phyloP scores from a whole-genome alignment of 2,113 vertebrate genomes.

The Glareola pratincola region DNA sequence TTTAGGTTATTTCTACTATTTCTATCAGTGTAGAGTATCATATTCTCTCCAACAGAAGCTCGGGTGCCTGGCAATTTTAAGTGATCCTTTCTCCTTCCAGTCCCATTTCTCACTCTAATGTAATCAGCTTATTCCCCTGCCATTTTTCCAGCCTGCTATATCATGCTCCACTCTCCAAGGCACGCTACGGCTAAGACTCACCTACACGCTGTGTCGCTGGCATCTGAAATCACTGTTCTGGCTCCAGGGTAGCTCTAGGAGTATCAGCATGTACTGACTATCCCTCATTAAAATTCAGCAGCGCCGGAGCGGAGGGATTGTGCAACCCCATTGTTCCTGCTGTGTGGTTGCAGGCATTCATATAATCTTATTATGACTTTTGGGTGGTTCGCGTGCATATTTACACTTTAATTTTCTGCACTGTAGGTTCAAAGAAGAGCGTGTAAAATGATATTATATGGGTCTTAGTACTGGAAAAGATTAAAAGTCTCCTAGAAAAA shows the following conservation, averaged over 20 bases:
- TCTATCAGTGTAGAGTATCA: not conserved
- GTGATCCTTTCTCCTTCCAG: not conserved
- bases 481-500: not conserved
- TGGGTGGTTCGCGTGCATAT: not conserved
- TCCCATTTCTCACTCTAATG: not conserved
- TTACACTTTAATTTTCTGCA: constrained; percentile 27
- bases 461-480: not conserved
- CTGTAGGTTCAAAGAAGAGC: constrained; percentile 9
- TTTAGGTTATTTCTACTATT: not conserved
- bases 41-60: not conserved
- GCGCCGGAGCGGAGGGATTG: not conserved
- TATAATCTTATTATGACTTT: constrained; percentile 39
- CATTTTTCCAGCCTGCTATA: not conserved
- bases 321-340: constrained; percentile 44
- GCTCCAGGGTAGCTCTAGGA: constrained; percentile 22
- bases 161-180: not conserved
- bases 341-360: constrained; percentile 25
- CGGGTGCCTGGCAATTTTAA: not conserved
- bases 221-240: not conserved
- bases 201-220: not conserved
- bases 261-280: constrained; percentile 31
- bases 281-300: constrained; percentile 47
- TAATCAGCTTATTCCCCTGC: not conserved
- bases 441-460: not conserved
- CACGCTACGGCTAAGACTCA: not conserved